Base-by-base conservation (phyloP, 2,113 vertebrate species). In the Ceyx cyanopectus region DNA sequence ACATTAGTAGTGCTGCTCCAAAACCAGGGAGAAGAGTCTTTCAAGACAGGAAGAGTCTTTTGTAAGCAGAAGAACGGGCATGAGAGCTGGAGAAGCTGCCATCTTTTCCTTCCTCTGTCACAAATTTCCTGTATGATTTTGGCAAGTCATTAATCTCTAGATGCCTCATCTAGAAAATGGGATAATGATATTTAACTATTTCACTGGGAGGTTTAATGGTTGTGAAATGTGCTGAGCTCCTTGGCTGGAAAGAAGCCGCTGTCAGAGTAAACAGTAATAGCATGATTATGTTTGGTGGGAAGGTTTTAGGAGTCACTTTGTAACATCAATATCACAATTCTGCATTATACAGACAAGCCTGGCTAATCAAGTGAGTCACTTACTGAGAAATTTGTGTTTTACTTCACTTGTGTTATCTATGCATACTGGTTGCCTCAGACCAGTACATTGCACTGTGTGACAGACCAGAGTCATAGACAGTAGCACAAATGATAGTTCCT, bases 201-300 rank as follows among this genome's bases (percentile, higher is more conserved):
- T 92, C 94, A 89, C 51, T 79, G 78, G 43, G 48, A 93, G 67
- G 81, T 43, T 92, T 91, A 93, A 70, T 94, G 46, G 40, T 89
- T 96, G 70, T 80, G 87, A 96, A 96, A 95, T 93, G n/a, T 87
- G 89, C 89, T 96, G 94, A 96, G 89, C 87, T 91, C 54, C 78
- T 85, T 20, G 63, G 63, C 82, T 48, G 26, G 81, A 93, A 92
- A 79, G 84, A 96, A 95, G 70, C 60, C 91, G 67, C 75, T 92
- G 94, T 92, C 81, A 91, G 54, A 87, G 58, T 89, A 65, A 88
- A 90, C 46, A 89, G 62, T 92, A 94, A 96, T 46, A 69, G 54
- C 26, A 46, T 82, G 92, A 92, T 80, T 89, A 79, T 48, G 32
- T 69, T 95, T 87, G 60, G 56, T 81, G 84, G 46, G 84, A 90